Conservation (phyloP, 2,113 vertebrate species). For the Triplophysa siluroides region DNA sequence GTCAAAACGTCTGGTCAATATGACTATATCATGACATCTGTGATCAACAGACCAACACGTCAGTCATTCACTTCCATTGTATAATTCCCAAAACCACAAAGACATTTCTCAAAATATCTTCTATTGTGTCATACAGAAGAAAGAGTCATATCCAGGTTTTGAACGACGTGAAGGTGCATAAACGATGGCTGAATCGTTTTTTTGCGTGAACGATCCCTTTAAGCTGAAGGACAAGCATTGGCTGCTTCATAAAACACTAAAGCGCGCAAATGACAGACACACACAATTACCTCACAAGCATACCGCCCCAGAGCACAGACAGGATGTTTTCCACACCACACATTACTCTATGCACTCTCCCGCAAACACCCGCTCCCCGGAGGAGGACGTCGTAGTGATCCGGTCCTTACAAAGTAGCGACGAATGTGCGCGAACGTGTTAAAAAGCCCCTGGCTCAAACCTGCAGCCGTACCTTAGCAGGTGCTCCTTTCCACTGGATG, state of each 20-base stretch:
- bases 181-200: not conserved
- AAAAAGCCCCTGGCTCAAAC: slow-evolving; percentile 61
- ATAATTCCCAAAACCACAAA: too few relatives aligned
- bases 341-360: slow-evolving; percentile 39
- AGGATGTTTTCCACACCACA: slow-evolving; percentile 24
- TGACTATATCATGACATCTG: too few relatives aligned
- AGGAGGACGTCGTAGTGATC: slow-evolving; percentile 46
- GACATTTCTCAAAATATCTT: too few relatives aligned
- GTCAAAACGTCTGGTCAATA: too few relatives aligned
- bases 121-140: too few relatives aligned
- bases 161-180: not conserved
- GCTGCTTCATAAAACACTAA: slow-evolving; percentile 11
- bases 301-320: slow-evolving; percentile 20
- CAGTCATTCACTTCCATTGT: too few relatives aligned
- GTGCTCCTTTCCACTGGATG: slow-evolving; percentile 74
- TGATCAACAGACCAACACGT: too few relatives aligned
- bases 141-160: too few relatives aligned
- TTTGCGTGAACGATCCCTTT: not conserved
- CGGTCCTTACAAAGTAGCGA: slow-evolving; percentile 58
- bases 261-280: slow-evolving; percentile 43
- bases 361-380: slow-evolving; percentile 40
- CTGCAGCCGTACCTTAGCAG: slow-evolving; percentile 69
- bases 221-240: slow-evolving; percentile 20
- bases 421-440: slow-evolving; percentile 50
- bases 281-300: slow-evolving; percentile 42